Base-by-base conservation (phyloP, 2,113 vertebrate species). In the Anseranas semipalmata region DNA sequence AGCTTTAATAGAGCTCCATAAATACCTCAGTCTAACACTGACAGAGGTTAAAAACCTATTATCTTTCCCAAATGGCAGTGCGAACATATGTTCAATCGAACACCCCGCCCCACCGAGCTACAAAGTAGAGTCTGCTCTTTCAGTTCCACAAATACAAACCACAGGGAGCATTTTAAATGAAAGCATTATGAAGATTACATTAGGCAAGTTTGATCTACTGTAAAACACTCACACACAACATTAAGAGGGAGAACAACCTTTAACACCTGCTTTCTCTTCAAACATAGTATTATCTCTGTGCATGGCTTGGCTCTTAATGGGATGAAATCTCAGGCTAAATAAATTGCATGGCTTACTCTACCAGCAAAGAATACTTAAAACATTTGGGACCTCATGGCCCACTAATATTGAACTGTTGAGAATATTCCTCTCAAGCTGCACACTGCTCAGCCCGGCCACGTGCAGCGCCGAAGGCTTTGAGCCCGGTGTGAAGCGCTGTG, bases 21-120 rank as follows among this genome's bases (percentile, higher is more conserved):
- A 97, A 95, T 87, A 87, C 93, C 55, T 91, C 92, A 74, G 55
- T 90, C 93, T 94, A 94, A 92, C 86, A 96, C 81, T 94, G 96
- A 96, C 86, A 95, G 94, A 97, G 96, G 97, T 96, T 97, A 97
- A 97, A 97, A 97, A 97, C 81, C 93, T 87, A 97, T 95, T 96
- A 96, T 95, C 89, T 92, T 80, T 89, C 97, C 90, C 95, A 96
- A 97, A 97, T 83, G 91, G 95, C 94, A 91, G 75, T 68, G 68
- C 58, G 95, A 97, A 95, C 91, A 93, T 93, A 95, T 74, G 96
- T 91, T 95, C 96, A 95, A 60, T 88, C 60, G 45, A 95, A 93
- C 63, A 94, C 53, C 58, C 91, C 33, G 5, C 85, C 95, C 94
- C 80, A 95, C 90, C 77, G 92, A 87, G 91, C 92, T 95, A 95